phyloP scores from a whole-genome alignment of 1,140 invertebrate genomes.

The Dendrolimus punctatus region DNA sequence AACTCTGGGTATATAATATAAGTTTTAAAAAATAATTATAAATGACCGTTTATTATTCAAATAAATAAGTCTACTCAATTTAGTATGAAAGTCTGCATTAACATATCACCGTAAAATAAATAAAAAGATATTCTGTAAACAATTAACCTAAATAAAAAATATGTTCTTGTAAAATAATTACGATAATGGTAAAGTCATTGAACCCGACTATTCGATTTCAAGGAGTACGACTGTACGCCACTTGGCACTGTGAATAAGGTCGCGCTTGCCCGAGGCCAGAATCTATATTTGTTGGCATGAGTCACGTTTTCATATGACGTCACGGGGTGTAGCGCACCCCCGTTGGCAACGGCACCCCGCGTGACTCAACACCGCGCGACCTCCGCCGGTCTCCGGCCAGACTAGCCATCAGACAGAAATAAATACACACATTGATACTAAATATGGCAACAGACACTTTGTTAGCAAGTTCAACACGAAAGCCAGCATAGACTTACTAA shows the following conservation, averaged over 20 bases:
- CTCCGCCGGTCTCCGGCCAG: conserved; percentile 13
- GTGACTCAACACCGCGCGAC: conserved; percentile 32
- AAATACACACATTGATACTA: conserved; percentile 23
- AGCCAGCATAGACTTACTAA: no score
- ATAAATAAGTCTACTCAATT: no score
- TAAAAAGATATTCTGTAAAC: no score
- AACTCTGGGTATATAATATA: no score
- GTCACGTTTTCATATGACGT: conserved; percentile 40
- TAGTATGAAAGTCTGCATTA: no score
- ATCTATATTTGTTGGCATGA: conserved; percentile 29
- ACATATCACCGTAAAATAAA: no score
- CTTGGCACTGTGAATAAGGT: conserved; percentile 4
- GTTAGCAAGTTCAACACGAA: neutral
- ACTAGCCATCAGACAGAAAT: conserved; percentile 14
- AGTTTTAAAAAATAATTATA: no score
- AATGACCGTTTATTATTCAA: no score
- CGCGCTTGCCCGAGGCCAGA: conserved; percentile 14
- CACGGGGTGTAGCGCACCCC: conserved; percentile 42
- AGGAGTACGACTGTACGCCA: neutral
- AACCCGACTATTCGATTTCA: neutral
- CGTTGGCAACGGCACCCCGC: conserved; percentile 31
- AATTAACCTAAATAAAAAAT: no score
- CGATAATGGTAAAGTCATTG: no score
- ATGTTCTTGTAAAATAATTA: no score
- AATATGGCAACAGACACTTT: conserved; percentile 6